Base-by-base conservation (phyloP, 2,113 vertebrate species). In the Gallinago media region DNA sequence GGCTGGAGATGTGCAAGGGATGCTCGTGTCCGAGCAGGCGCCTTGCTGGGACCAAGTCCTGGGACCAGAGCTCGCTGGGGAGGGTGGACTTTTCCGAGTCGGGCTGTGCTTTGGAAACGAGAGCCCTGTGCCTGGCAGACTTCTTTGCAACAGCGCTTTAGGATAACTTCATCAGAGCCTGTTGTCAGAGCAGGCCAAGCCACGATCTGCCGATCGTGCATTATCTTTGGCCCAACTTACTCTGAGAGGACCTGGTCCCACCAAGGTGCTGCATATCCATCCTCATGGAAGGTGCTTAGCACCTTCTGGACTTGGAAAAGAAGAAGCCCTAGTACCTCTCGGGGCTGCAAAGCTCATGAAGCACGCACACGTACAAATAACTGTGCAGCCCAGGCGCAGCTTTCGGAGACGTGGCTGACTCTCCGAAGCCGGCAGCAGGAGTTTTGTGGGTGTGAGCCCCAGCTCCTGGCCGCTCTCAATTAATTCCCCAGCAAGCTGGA, bases 171-270 rank as follows among this genome's bases (percentile, higher is more conserved):
- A 85, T 82, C 81, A 65, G 44, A 91, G 58, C 34, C 36, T 61
- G 29, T 65, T 82, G 59, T 85, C 84, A 70, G 66, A 89, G 40
- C 56, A 93, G 94, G 85, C 94, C 92, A 86, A 86, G 59, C 67
- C 14, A 34, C 3, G 6, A 63, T 74, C 82, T 66, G 59, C 75
- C 3, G 5, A 81, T 44, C 0, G 0, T 36, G 13, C 4, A 0
- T 46, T 76, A 19, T 70, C 68, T 92, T 93, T 62, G 38, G 40
- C 73, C 32, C 73, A 42, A 77, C 70, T 80, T 81, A 71, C 18
- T 14, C 38, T 0, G 2, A 29, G 34, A 59, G 8, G 15, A 67
- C 40, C 16, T 1, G 3, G 21, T 85, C 42, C 49, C 68, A 44
- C 34, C 12, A 34, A 52, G 32, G 52, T 0, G 3, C 15, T 50